Evolutionary conservation across 2,113 vertebrate genomes (phyloP), one percentile per base, ranked within the genome.

Genomic region (Haemorhous mexicanus): DNA sequence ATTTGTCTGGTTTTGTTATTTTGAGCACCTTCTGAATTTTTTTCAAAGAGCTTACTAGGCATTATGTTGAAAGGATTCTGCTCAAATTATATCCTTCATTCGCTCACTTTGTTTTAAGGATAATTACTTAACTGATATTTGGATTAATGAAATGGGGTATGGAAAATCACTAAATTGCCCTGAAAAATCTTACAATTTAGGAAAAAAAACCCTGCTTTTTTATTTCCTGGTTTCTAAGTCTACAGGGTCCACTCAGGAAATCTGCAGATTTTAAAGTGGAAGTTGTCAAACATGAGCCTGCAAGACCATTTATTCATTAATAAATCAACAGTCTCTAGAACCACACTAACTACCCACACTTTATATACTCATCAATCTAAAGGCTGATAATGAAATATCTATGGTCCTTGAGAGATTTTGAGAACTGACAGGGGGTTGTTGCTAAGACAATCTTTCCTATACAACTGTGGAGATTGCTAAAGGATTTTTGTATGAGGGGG

Each of bases 1-100:
- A 78, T 78, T 88, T 80, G 68, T 55, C 75, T 91, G n/a, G 2
- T 93, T 90, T 88, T 93, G 37, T 85, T 75, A 85, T 70, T 94
- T 94, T 77, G 47, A 81, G 56, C 82, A 90, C 52, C 79, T 95
- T 83, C 35, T 27, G 70, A 89, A 7, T 85, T 67, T 91, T 82
- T 83, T 95, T 70, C 82, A 56, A 94, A 89, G 68, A 67, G 39
- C 46, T 94, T 83, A 83, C 37, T 28, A 94, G 37, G 75, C 35
- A 50, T 55, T 87, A 58, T 13, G 28, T 66, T 88, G 63, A 87
- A 95, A 95, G 28, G 17, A 93, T 86, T 90, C 35, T 49, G 26
- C 56, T 70, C 59, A 94, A 90, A 92, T 78, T 50, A 44, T 70
- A 85, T 67, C 47, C 35, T 67, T 87, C 6, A 3, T 83, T 93